Evolutionary conservation across 2,113 vertebrate species (phyloP).

Genomic region (Pelmatolapia mariae): DNA sequence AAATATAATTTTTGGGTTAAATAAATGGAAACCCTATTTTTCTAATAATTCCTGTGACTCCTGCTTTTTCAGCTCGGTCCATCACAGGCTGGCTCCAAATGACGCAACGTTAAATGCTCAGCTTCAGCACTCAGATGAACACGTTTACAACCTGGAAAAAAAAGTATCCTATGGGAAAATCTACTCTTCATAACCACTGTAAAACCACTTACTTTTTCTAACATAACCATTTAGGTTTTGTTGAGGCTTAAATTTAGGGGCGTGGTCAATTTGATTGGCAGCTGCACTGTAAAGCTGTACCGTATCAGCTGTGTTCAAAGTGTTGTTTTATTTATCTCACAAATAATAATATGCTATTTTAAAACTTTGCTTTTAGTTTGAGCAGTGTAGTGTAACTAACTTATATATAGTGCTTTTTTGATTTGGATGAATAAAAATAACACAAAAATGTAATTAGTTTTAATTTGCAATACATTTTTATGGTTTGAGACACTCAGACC

Average conservation of each 20-base stretch:
- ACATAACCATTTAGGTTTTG: not conserved
- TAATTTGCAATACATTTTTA: not conserved
- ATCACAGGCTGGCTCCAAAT: not conserved
- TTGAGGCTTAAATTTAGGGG: not conserved
- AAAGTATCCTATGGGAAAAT: not conserved
- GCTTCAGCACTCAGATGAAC: not conserved
- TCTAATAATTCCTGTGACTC: fast-evolving
- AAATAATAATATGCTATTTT: not conserved
- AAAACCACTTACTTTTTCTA: not conserved
- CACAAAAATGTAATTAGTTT: not conserved
- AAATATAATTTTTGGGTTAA: not conserved
- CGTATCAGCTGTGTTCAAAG: not conserved
- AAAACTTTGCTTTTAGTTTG: not conserved
- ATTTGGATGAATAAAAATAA: not conserved
- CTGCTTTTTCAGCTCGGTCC: not conserved
- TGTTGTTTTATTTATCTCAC: not conserved
- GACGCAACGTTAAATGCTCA: not conserved
- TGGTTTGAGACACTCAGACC: not conserved
- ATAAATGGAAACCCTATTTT: not conserved
- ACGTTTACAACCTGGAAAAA: fast-evolving
- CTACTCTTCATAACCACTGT: not conserved
- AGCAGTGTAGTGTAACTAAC: not conserved
- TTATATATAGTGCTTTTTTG: not conserved
- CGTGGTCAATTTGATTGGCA: not conserved
- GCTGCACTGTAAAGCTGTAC: not conserved